Evolutionary conservation across 2,888 invertebrate species (phyloP).

Genomic region (Julus scanicus): DNA sequence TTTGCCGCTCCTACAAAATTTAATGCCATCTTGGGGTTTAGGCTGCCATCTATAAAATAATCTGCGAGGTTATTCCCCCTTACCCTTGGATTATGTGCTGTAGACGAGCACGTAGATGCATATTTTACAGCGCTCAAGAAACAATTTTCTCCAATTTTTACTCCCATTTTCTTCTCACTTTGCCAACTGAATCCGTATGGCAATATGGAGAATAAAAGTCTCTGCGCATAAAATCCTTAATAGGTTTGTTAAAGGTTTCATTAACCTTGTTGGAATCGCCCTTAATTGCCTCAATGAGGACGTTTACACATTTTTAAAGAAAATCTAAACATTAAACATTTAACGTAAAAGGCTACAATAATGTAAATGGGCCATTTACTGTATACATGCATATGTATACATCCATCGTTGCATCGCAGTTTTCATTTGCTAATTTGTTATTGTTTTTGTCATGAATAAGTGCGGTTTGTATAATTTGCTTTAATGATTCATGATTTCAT

Average conservation of each 20-base stretch:
- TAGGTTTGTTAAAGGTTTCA: constrained; percentile 25
- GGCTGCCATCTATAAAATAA: constrained; percentile 30
- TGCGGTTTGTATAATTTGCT: not conserved
- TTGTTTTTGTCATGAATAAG: not conserved
- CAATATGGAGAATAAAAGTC: constrained; percentile 15
- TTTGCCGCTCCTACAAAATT: constrained; percentile 15
- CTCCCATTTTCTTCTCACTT: not conserved
- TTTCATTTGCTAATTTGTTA: not conserved
- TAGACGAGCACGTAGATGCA: not conserved
- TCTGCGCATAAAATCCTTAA: constrained; percentile 38
- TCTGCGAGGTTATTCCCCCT: constrained; percentile 43
- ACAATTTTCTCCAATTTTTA: constrained; percentile 39
- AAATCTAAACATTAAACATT: constrained; percentile 24
- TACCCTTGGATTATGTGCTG: not conserved
- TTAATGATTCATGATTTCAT: not conserved
- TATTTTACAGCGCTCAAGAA: constrained; percentile 10
- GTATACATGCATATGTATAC: not conserved
- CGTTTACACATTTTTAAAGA: constrained; percentile 14
- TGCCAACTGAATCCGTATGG: constrained; percentile 18
- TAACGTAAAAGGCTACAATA: not conserved
- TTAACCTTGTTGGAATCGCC: not conserved
- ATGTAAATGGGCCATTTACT: not conserved
- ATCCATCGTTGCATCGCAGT: not conserved
- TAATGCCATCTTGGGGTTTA: constrained; percentile 32
- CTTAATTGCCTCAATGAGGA: constrained; percentile 4